Percentiles rank a stretch among this genome's conserved stretches.
Evolutionary conservation across 2,113 vertebrate species (phyloP).

Genomic region (Psephotus haematonotus): DNA sequence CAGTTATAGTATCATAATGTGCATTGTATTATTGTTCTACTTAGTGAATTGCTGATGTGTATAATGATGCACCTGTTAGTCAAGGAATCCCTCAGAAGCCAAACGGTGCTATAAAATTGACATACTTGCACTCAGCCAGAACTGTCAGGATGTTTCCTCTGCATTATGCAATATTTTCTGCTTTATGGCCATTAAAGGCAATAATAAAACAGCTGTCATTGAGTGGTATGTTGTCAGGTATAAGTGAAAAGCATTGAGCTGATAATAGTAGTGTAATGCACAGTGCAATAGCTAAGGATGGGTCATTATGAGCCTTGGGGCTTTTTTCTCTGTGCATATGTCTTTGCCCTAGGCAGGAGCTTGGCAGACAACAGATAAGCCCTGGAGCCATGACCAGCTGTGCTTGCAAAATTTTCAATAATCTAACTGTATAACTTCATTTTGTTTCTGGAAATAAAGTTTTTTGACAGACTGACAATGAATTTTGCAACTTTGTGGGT

Average conservation of each 20-base stretch:
- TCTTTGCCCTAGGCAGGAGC: conserved; percentile 30
- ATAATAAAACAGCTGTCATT: conserved; percentile 69
- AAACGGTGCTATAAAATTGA: conserved; percentile 43
- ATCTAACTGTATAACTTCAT: not conserved
- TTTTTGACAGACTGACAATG: not conserved
- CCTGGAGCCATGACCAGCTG: not conserved
- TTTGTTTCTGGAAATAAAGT: not conserved
- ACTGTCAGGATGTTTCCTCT: conserved; percentile 44
- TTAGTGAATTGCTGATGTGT: conserved; percentile 61
- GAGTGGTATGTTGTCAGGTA: conserved; percentile 52
- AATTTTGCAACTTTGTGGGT: not conserved
- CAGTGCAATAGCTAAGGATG: not conserved
- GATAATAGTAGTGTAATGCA: not conserved
- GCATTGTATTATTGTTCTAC: conserved; percentile 31
- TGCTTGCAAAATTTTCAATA: not conserved
- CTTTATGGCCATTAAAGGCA: conserved; percentile 61
- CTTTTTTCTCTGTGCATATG: not conserved
- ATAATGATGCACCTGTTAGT: conserved; percentile 69
- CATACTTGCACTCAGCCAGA: not conserved
- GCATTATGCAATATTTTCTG: conserved; percentile 68
- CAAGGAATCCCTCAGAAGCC: conserved; percentile 67
- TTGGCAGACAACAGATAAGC: not conserved
- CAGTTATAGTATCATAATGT: conserved; percentile 29
- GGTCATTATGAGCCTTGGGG: not conserved
- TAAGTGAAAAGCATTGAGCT: conserved; percentile 24